Conservation (phyloP, 2,797 vertebrate genomes). For the Loris lydekkerianus region DNA sequence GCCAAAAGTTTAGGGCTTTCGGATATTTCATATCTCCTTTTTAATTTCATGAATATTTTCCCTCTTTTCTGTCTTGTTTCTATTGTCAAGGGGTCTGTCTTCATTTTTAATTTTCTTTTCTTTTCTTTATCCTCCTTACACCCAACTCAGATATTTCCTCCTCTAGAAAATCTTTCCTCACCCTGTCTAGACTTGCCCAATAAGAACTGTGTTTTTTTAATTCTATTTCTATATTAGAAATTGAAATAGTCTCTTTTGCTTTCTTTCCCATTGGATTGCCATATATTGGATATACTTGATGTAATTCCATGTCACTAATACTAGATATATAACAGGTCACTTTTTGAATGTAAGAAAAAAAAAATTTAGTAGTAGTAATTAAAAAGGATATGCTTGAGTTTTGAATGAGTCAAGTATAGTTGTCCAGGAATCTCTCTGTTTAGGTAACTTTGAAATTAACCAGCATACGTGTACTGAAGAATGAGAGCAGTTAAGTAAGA, state of each 20-base stretch:
- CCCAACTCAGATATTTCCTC: neutral
- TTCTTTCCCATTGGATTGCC: neutral
- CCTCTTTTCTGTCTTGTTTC: neutral
- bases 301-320: neutral
- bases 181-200: neutral
- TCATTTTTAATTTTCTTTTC: neutral
- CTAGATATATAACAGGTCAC: neutral
- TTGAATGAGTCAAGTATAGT: neutral
- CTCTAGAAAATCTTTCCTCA: neutral
- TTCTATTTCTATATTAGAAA: neutral
- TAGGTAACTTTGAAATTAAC: neutral
- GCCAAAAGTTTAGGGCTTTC: neutral
- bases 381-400: neutral
- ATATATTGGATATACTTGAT: neutral
- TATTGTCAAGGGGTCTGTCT: neutral
- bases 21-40: neutral
- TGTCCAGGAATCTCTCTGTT: neutral
- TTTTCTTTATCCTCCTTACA: neutral
- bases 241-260: neutral
- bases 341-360: neutral
- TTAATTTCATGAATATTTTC: neutral
- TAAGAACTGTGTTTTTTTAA: neutral
- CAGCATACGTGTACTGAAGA: neutral
- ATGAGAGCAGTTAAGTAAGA: neutral
- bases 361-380: neutral